Evolutionary conservation across 2,888 invertebrate species (phyloP).

Genomic region (Epinotia brunnichana): DNA sequence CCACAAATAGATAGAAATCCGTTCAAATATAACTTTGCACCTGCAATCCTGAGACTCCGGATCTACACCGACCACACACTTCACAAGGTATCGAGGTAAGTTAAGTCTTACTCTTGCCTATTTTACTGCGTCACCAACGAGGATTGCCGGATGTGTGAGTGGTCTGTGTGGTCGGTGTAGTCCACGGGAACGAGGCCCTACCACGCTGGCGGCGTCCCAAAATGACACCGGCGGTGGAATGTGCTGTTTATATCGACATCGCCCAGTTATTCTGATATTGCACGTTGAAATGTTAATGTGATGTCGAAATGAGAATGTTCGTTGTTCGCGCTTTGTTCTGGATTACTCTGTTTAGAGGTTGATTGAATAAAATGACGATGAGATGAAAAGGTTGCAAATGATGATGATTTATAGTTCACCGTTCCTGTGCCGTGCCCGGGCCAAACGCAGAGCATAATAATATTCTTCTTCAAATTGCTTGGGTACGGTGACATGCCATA

Average conservation of each 20-base stretch:
- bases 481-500: too few species aligned
- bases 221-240: constrained; percentile 39
- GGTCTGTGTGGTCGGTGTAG: constrained; percentile 17
- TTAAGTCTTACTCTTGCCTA: neutral
- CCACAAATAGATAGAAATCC: constrained; percentile 39
- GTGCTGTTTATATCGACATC: constrained; percentile 44
- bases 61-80: constrained; percentile 9
- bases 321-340: constrained; percentile 12
- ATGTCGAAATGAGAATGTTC: constrained; percentile 56
- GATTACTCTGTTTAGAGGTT: neutral
- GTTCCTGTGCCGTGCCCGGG: too few species aligned
- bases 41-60: constrained; percentile 36
- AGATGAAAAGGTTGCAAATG: too few species aligned
- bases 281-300: constrained; percentile 68
- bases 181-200: constrained; percentile 32
- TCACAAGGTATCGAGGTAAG: neutral
- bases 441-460: too few species aligned
- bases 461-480: too few species aligned
- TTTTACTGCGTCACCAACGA: neutral
- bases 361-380: neutral
- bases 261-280: constrained; percentile 43
- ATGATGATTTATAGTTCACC: too few species aligned
- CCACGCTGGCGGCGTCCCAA: constrained; percentile 36
- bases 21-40: constrained; percentile 41
- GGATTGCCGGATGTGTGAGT: constrained; percentile 16